Evolutionary conservation across 1,140 invertebrate species (phyloP), one percentile per base, ranked within the genome.

Genomic region (Drosophila carrolli): DNA sequence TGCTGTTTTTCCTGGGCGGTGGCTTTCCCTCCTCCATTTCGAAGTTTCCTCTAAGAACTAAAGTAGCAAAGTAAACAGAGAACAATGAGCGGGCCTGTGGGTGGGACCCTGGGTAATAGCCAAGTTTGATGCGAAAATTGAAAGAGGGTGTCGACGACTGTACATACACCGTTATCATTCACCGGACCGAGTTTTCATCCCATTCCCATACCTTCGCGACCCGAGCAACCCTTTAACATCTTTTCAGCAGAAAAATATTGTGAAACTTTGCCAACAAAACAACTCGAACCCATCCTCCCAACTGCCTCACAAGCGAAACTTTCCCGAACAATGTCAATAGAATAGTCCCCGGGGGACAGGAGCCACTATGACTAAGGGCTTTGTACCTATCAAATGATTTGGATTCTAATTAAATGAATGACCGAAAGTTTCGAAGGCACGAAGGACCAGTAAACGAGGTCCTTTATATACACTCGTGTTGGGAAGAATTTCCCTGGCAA

Each of bases 11-110:
- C 68, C 53, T 66, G 62, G 56, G 57, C 48, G 51, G 37, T 16
- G 50, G 43, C 47, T 9, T 10, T 37, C n/a, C 35, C 35, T n/a
- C 29, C 29, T 46, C 29, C 57, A 13, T 68, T 46, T 19, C 37
- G 40, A 72, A 80, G 67, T 71, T 85, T 75, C 74, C 78, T 60
- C 61, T 68, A 81, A 84, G 81, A 85, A 81, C 72, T 78, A 71
- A 81, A 85, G 77, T 73, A 81, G 74, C 68, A 78, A 78, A 77
- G 81, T 80, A 80, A 83, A 83, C 72, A 83, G 73, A 14, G 74
- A 61, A 73, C 72, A 72, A 72, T 72, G 53, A 44, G 48, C 58
- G 46, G 50, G 63, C 13, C 5, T 14, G 27, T 29, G 10, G 27
- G 60, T n/a, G 60, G 59, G 37, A 37, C 40, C 14, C 11, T 5